Percentiles rank a stretch among this genome's conserved stretches.
Evolutionary conservation across 2,113 vertebrate genomes (phyloP).

Genomic region (Etia nguti): DNA sequence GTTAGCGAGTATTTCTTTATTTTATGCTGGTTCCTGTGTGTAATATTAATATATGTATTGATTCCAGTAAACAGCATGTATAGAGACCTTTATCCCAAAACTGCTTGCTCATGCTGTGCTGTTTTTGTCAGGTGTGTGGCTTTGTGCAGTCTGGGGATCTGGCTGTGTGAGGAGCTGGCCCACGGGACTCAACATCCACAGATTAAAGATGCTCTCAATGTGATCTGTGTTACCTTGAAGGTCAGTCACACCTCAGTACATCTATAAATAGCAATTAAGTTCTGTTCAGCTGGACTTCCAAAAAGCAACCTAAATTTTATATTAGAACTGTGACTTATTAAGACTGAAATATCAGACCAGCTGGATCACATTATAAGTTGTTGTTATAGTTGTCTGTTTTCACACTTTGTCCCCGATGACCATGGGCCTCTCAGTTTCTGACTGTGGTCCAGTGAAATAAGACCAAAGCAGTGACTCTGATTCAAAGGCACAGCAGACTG

Average conservation of each 20-base stretch:
- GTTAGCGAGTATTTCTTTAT: neutral
- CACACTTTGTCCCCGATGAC: neutral
- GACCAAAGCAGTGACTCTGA: conserved; percentile 22
- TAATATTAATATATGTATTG: neutral
- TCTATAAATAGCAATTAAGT: neutral
- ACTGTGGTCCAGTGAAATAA: conserved; percentile 10
- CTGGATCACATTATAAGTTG: neutral
- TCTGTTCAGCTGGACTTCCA: neutral
- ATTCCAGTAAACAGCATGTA: neutral
- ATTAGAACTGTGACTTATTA: neutral
- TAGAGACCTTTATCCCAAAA: neutral
- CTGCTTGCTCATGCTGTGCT: neutral
- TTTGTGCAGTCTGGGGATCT: conserved; percentile 95
- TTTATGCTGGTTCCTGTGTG: neutral
- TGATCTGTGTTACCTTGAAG: conserved; percentile 97
- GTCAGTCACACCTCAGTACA: conserved; percentile 58
- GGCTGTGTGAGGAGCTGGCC: conserved; percentile 94
- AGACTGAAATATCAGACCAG: neutral
- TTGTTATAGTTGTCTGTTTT: neutral
- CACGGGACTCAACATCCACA: conserved; percentile 90
- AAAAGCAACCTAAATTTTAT: neutral
- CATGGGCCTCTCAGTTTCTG: neutral
- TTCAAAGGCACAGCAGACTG: conserved; percentile 2
- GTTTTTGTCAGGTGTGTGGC: conserved; percentile 84
- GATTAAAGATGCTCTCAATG: conserved; percentile 96